These are phyloP conservation scores for Dioctria linearis DNA, from an alignment of 2,888 invertebrate species.

Conservation along the genomic window DNA sequence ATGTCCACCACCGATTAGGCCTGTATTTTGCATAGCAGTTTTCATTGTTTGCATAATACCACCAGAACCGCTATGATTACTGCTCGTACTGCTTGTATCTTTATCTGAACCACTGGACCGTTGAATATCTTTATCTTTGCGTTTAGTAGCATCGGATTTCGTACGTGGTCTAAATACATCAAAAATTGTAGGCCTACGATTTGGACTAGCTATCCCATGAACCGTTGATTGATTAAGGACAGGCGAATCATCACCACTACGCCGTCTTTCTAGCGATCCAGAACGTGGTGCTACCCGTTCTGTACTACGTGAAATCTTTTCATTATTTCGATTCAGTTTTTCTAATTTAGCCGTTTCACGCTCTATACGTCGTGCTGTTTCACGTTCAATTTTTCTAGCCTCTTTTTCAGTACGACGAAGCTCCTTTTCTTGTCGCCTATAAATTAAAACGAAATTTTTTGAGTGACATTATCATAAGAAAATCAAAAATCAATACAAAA, in stretches of 20 bases:
- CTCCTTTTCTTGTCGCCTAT: slow-evolving; percentile 70
- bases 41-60: slow-evolving; percentile 88
- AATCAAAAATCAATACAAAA: neutral
- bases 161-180: slow-evolving; percentile 86
- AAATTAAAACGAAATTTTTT: neutral
- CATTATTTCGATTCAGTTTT: slow-evolving; percentile 69
- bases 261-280: slow-evolving; percentile 69
- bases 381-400: slow-evolving; percentile 69
- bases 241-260: slow-evolving; percentile 70
- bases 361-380: slow-evolving; percentile 69
- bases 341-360: slow-evolving; percentile 70
- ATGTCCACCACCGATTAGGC: slow-evolving; percentile 64
- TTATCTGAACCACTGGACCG: slow-evolving; percentile 62
- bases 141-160: slow-evolving; percentile 79
- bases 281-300: slow-evolving; percentile 69
- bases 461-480: neutral
- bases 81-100: slow-evolving; percentile 67
- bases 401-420: slow-evolving; percentile 69
- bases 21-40: slow-evolving; percentile 79
- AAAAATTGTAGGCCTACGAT: slow-evolving; percentile 82
- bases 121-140: slow-evolving; percentile 62
- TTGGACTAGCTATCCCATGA: slow-evolving; percentile 77
- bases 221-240: slow-evolving; percentile 71
- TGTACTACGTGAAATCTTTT: slow-evolving; percentile 70
- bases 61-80: slow-evolving; percentile 65